phyloP scores from a whole-genome alignment of 2,888 invertebrate genomes.

The Cantharis lateralis region DNA sequence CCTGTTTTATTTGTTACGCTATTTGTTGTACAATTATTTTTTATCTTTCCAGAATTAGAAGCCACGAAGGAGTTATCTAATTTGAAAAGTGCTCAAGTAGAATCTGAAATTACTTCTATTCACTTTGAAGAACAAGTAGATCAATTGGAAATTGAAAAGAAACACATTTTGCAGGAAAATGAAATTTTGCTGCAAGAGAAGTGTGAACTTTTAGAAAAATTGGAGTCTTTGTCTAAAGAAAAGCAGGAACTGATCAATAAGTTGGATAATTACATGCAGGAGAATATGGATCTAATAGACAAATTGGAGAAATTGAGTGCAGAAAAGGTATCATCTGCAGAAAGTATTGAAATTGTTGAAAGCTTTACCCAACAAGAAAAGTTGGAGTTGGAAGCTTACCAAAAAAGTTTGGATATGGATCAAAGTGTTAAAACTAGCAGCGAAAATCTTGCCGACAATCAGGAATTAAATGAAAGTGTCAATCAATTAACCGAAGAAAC shows the following conservation, averaged over 20 bases:
- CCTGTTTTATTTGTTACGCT: neutral
- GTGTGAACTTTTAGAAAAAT: conserved; percentile 59
- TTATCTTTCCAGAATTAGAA: conserved; percentile 30
- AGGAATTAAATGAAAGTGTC: conserved; percentile 61
- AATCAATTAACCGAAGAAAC: conserved; percentile 66
- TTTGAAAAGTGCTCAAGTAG: conserved; percentile 61
- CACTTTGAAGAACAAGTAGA: conserved; percentile 79
- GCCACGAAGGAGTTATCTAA: neutral
- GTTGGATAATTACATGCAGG: conserved; percentile 69
- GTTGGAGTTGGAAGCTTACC: conserved; percentile 70
- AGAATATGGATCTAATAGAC: conserved; percentile 75
- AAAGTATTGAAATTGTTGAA: conserved; percentile 77
- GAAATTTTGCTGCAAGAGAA: conserved; percentile 60
- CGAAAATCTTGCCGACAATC: conserved; percentile 45
- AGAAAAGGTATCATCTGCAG: conserved; percentile 74
- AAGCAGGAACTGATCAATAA: conserved; percentile 66
- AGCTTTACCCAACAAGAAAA: conserved; percentile 72
- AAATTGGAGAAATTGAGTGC: conserved; percentile 74
- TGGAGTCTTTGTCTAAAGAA: conserved; percentile 64
- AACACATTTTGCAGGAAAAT: conserved; percentile 58
- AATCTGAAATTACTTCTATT: conserved; percentile 76
- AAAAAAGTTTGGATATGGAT: conserved; percentile 57
- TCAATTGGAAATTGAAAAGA: conserved; percentile 59
- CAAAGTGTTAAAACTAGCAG: conserved; percentile 41
- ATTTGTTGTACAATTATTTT: neutral